Base-by-base conservation (phyloP, 2,797 vertebrate species). In the Phoebastria nigripes region DNA sequence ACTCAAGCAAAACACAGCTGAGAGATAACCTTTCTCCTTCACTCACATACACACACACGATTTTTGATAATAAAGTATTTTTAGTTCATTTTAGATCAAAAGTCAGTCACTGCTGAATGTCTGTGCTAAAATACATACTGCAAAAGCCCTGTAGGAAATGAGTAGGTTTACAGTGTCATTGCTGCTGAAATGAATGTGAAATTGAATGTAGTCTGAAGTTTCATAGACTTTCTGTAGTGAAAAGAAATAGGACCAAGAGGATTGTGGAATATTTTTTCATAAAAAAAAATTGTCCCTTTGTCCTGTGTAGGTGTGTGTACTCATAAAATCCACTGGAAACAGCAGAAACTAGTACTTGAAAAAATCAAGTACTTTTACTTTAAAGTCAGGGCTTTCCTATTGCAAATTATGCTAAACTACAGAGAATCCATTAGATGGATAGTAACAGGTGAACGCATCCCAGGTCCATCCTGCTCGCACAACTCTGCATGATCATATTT, bases 141-240 rank as follows among this genome's bases (percentile, higher is more conserved):
- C 91, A 97, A 84, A 96, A 95, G 22, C 87, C 82, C 83, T 89
- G 82, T 80, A 97, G 93, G 90, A 96, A 96, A 85, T 92, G 33
- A 83, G 59, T 51, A 89, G 70, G 84, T 96, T 93, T 96, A 86
- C 87, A 93, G 84, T 78, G 52, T 67, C 79, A 80, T 56, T 91
- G 93, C 90, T 93, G 62, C 83, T 84, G 80, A 96, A 96, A 95
- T 74, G 55, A 95, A 95, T 55, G 90, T 59, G 77, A 93, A 95
- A 95, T 47, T 90, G 84, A 94, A 95, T 33, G 39, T 58, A 82
- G 78, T 9, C 62, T 83, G 81, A 93, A 83, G 67, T 56, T 92
- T 49, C 89, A 83, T 41, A 80, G 79, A 74, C 82, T 84, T 90
- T 95, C 81, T 86, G n/a, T 41, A 65, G 31, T 22, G 70, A 95